A percentile compares a stretch with the other conserved stretches of the same genome.
phyloP scores from a whole-genome alignment of 2,797 vertebrate species.

The Coccyzus lansbergi region DNA sequence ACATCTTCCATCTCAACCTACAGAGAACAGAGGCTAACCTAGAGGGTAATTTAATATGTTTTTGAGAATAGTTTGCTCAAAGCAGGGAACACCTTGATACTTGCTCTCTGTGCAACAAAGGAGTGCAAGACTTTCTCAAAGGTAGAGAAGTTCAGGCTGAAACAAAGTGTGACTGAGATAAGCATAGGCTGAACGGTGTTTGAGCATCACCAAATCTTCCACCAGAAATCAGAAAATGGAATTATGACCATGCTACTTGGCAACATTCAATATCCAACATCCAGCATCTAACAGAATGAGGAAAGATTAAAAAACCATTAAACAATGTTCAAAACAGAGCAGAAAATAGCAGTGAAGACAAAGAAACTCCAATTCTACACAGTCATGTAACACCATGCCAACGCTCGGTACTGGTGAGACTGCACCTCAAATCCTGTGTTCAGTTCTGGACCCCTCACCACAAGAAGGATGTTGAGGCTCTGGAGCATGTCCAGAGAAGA shows the following conservation, averaged over 20 bases:
- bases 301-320: background rate
- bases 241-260: background rate
- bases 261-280: background rate
- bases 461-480: no score
- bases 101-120: background rate
- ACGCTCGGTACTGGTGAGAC: no score
- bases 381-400: no score
- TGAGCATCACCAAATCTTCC: background rate
- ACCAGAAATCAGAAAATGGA: background rate
- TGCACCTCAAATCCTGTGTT: no score
- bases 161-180: background rate
- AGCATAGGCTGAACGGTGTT: background rate
- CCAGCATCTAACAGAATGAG: background rate
- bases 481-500: no score
- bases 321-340: background rate
- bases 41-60: background rate
- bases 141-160: background rate
- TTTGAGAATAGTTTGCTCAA: background rate
- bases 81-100: background rate
- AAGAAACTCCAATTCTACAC: background rate
- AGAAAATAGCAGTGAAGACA: background rate
- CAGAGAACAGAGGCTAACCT: background rate
- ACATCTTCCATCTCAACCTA: rapidly evolving
- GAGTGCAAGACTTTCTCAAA: background rate
- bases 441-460: no score